Evolutionary conservation across 2,797 vertebrate genomes (phyloP), one percentile per base, ranked within the genome.

Genomic region (Eospalax fontanierii): DNA sequence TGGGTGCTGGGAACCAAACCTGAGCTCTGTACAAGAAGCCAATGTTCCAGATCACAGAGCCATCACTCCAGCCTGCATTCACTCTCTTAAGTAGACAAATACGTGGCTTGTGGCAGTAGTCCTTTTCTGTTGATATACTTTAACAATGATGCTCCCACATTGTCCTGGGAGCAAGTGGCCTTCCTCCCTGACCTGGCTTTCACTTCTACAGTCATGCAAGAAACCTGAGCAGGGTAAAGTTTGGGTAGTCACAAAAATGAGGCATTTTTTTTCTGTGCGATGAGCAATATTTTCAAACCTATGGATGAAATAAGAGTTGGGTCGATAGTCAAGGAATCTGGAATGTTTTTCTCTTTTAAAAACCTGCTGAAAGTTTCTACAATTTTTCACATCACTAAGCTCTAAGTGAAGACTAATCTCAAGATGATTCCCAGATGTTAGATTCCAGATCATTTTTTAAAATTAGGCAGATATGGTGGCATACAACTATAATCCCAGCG

Each of bases 21-120:
- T 0, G 21, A 4, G 19, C 35, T n/a, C 6, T 57, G 19, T 6
- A 11, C n/a, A 59, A 57, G 33, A 0, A 35, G 11, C 24, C 19
- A 59, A n/a, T 35, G n/a, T 26, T n/a, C 33, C 24, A 38, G 21
- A 80, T 33, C 57, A 16, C 22, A 7, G 35, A 16, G 35, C 78
- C 21, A 59, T 38, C 78, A 59, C 11, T 54, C 54, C 22, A 35
- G n/a, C 3, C 54, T 26, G 24, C 26, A 46, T 33, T 92, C 74
- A 35, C 59, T 57, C 28, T 73, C 89, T 40, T 46, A 92, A 76
- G 61, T 12, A 75, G 79, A 73, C 90, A 86, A 78, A 28, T 63
- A 89, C 92, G 59, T 46, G 28, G 6, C 2, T 14, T 24, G 5
- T 9, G 91, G 33, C 21, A 50, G 28, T 1, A 70, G n/a, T 63